Conservation (phyloP, 2,113 vertebrate genomes). For the Poeciliopsis turrubarensis region DNA sequence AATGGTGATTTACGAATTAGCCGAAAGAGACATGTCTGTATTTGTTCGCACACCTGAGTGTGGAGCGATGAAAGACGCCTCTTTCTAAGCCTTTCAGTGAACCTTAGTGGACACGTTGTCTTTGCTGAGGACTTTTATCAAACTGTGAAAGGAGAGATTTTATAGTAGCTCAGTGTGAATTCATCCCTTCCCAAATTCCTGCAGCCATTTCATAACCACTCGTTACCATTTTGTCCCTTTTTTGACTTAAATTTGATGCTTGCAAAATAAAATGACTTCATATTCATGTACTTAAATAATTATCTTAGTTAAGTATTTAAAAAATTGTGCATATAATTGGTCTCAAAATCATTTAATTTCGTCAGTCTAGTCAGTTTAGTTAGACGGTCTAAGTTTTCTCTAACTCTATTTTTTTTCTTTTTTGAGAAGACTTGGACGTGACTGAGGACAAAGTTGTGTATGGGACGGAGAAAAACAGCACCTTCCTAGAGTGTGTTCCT, state of each 20-base stretch:
- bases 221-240: too few relatives aligned
- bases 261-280: too few relatives aligned
- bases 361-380: too few relatives aligned
- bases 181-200: too few relatives aligned
- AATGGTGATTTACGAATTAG: conserved; percentile 1
- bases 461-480: conserved; percentile 91
- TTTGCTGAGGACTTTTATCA: conserved; percentile 27
- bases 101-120: background rate
- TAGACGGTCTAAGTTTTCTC: background rate
- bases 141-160: background rate
- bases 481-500: conserved; percentile 91
- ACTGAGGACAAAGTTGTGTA: conserved; percentile 83
- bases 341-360: too few relatives aligned
- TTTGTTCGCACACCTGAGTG: conserved; percentile 43
- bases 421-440: conserved; percentile 76
- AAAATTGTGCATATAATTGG: too few relatives aligned
- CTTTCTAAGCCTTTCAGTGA: conserved; percentile 15
- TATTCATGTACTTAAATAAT: too few relatives aligned
- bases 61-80: conserved; percentile 40
- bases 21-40: background rate
- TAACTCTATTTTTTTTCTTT: background rate
- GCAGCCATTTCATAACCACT: too few relatives aligned
- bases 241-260: too few relatives aligned
- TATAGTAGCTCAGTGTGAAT: too few relatives aligned
- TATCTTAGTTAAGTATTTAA: too few relatives aligned